Base-by-base conservation (phyloP, 1,140 invertebrate genomes). In the Alviniconcha marisindica region DNA sequence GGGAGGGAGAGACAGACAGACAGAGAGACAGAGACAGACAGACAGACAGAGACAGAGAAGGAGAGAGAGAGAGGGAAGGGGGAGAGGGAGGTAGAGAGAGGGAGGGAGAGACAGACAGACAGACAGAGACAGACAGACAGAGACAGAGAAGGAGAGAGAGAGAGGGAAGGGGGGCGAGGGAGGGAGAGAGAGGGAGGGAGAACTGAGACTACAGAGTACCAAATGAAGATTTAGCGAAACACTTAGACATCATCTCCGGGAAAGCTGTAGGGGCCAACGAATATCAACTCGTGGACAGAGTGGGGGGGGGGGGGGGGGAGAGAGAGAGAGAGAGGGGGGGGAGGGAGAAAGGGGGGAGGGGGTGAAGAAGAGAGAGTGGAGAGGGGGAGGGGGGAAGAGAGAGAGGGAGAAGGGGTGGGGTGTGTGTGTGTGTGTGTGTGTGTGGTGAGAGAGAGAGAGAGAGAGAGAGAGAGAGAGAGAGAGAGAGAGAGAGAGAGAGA, bases 381-480 rank as follows among this genome's bases (percentile, higher is more conserved):
- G 18, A 18, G 18, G 44, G 18, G 44, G 18, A 18, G 18, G 44
- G 18, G n/a, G 18, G 44, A 18, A 48, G 44, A 48, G 44, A 48
- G 44, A 48, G 56, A 60, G 56, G n/a, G 24, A n/a, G 18, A 18
- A 48, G 44, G 18, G 44, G 5, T 5, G 18, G 44, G 18, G 44
- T 10, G 56, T n/a, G 56, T 12, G 56, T 21, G 56, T n/a, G 56
- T 12, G 56, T 21, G 56, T n/a, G 56, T 12, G 56, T 21, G 56
- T 21, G 56, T 21, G 56, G 56, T n/a, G 56, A 60, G 56, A 60
- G 56, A 60, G 56, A 60, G 56, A 60, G 56, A 24, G 56, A 60
- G 44, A 48, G 44, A 48, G 44, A 48, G 44, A 48, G 44, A 48
- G 44, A 48, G 44, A 48, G 44, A 48, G 56, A 60, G 56, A 60